Conservation (phyloP, 2,797 vertebrate genomes). For the Prunella strophiata region DNA sequence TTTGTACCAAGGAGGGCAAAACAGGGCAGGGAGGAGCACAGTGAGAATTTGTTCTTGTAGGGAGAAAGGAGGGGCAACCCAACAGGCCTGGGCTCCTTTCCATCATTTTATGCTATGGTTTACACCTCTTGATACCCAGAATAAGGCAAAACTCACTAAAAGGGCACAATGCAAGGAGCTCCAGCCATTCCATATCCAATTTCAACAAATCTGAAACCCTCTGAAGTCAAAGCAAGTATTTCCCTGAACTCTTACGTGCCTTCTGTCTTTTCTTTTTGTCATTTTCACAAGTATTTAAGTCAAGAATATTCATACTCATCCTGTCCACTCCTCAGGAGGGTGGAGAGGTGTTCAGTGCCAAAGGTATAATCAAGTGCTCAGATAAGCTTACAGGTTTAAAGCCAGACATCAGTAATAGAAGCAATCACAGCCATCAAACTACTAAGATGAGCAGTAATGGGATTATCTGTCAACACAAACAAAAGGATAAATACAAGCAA, state of each 20-base stretch:
- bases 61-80: neutral
- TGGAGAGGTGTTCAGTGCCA: neutral
- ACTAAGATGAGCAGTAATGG: constrained; percentile 51
- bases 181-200: neutral
- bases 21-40: neutral
- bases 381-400: constrained; percentile 27
- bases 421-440: constrained; percentile 42
- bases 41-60: neutral
- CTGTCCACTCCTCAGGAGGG: neutral
- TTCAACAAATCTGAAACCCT: neutral
- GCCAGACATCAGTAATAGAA: constrained; percentile 38
- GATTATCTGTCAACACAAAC: constrained; percentile 69
- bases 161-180: neutral
- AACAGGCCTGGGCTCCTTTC: neutral
- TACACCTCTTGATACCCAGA: neutral
- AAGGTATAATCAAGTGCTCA: constrained; percentile 35
- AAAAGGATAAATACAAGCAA: constrained; percentile 63
- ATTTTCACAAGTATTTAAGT: neutral
- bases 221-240: neutral
- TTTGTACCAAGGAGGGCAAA: neutral
- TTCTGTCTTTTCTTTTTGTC: neutral
- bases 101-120: neutral
- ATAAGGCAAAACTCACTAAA: neutral
- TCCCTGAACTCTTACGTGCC: neutral
- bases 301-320: neutral